Conservation (phyloP, 2,888 invertebrate genomes). For the Nemotelus nigrinus region DNA sequence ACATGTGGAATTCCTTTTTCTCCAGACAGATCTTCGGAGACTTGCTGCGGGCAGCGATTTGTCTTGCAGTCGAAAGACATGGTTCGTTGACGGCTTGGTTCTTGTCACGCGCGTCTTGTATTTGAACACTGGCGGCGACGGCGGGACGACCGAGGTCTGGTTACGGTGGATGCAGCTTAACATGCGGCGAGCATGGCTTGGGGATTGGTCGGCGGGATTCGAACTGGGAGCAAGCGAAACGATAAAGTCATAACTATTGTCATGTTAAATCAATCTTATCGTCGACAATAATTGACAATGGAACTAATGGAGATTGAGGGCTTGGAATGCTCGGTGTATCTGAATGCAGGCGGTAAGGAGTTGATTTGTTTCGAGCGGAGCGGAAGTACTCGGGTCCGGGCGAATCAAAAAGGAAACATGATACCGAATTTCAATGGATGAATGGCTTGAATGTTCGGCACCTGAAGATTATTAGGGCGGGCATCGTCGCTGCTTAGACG, state of each 20-base stretch:
- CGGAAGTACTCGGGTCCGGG: no score
- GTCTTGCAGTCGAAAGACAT: constrained; percentile 24
- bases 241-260: constrained; percentile 38
- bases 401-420: background rate
- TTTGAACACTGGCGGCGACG: background rate
- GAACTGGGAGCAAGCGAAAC: constrained; percentile 14
- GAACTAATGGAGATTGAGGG: constrained; percentile 29
- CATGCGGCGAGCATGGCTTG: constrained; percentile 21
- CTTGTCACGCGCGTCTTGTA: constrained; percentile 26
- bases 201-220: constrained; percentile 22
- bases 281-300: constrained; percentile 13
- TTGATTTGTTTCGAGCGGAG: no score
- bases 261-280: constrained; percentile 40
- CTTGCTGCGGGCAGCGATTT: constrained; percentile 17
- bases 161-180: background rate
- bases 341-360: background rate
- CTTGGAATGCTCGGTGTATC: constrained; percentile 10
- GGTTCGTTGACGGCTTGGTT: constrained; percentile 9
- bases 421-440: constrained; percentile 3
- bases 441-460: constrained; percentile 6
- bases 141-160: background rate
- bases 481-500: no score
- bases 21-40: background rate
- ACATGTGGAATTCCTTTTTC: constrained; percentile 2
- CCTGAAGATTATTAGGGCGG: background rate